Base-by-base conservation (phyloP, 37 sponge, comb jelly and placozoan genomes). In the Eunapius fragilis region DNA sequence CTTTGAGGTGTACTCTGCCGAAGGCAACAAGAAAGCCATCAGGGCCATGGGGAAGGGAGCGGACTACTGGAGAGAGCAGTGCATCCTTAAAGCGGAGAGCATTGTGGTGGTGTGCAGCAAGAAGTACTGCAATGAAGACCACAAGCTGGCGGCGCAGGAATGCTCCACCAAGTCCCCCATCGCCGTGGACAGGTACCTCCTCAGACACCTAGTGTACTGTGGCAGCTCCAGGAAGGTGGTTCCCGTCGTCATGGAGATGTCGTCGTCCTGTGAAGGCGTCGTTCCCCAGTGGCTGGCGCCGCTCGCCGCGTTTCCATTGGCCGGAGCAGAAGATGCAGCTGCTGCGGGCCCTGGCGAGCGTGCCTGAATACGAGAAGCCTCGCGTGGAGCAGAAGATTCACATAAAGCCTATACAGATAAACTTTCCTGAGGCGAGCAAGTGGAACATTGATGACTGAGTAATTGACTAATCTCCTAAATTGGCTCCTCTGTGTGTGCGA, bases 31-130 rank as follows among this genome's bases (percentile, higher is more conserved):
- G n/a, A 34, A 70, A 22, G n/a, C 0, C 14, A 47, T 79, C 33
- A 86, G 78, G 23, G 33, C 31, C 38, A 12, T 27, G 24, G 31
- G 28, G 70, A 79, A 79, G 38, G 86, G 86, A 13, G 26, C 79
- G 34, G 32, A 69, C 26, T 12, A 10, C 12, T 86, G 86, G 86
- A 78, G 70, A 23, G 86, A 86, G 31, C 10, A 19, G 9, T 71
- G 73, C 80, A 86, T 86, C 9, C 26, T 19, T 41, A 28, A 26
- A 33, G 58, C 67, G 11, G 79, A 86, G 49, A 71, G 70, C 72
- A 86, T 86, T n/a, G 3, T 86, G 9, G 80, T 86, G 41, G 26
- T 86, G 3, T 86, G 79, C 24, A 86, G 79, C 9, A 79, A 79
- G 0, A 41, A 78, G 73, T 86, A 86, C 58, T 45, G 6, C 50